Conservation (phyloP, 2,113 vertebrate genomes). For the Pteronura brasiliensis region DNA sequence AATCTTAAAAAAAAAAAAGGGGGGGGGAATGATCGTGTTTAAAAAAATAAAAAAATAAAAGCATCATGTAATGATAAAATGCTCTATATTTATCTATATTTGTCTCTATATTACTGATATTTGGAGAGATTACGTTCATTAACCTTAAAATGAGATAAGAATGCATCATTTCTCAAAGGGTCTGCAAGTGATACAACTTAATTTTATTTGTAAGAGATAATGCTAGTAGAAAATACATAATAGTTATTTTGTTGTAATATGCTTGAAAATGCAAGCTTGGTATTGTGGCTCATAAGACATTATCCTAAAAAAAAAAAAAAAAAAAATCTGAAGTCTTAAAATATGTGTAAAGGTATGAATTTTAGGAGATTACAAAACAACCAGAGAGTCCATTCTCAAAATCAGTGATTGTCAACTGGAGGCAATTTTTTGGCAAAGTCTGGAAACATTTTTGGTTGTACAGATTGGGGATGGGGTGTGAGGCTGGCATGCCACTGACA, state of each 20-base stretch:
- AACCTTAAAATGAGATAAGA: neutral
- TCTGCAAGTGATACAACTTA: neutral
- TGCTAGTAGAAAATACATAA: neutral
- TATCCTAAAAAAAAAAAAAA: neutral
- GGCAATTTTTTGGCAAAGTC: neutral
- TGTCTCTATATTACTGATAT: neutral
- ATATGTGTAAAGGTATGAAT: neutral
- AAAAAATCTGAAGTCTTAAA: neutral
- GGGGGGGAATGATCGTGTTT: no score
- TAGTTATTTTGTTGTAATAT: neutral
- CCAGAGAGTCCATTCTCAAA: neutral
- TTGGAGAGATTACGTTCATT: neutral
- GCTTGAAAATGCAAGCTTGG: neutral
- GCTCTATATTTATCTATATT: neutral
- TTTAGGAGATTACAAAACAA: neutral
- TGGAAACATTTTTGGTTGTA: neutral
- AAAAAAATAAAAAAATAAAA: neutral
- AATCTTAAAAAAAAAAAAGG: no score
- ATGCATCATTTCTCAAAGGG: neutral
- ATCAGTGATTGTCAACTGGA: neutral
- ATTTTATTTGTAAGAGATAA: neutral
- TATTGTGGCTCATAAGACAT: neutral
- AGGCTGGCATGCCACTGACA: neutral
- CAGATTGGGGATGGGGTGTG: accelerated
- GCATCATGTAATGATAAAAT: neutral